Conservation (phyloP, 2,888 invertebrate genomes). For the Pherbina coryleti region DNA sequence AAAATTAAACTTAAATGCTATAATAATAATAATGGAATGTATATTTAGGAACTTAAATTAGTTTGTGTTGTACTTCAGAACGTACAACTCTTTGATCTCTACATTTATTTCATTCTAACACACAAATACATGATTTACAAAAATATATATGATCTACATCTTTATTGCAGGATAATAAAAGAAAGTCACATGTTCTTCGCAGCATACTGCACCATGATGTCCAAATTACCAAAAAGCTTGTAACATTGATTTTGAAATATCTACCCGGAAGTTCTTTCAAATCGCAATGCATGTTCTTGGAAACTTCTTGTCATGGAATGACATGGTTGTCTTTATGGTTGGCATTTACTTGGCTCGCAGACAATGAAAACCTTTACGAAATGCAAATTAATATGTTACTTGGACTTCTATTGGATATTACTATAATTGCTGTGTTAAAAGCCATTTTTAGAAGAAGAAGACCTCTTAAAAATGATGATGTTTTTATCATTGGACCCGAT, state of each 20-base stretch:
- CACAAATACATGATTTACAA: too few relatives aligned
- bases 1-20: too few relatives aligned
- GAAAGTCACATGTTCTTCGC: conserved; percentile 33
- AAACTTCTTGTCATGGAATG: conserved; percentile 89
- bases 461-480: conserved; percentile 79
- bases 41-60: too few relatives aligned
- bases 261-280: conserved; percentile 60
- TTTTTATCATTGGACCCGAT: conserved; percentile 83
- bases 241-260: conserved; percentile 58
- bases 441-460: conserved; percentile 82
- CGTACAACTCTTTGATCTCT: too few relatives aligned
- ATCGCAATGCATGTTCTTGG: conserved; percentile 63
- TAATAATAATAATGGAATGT: too few relatives aligned
- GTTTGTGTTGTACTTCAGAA: too few relatives aligned
- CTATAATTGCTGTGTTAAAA: conserved; percentile 83
- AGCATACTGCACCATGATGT: conserved; percentile 60
- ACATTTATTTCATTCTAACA: too few relatives aligned
- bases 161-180: conserved; percentile 4
- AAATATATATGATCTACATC: not conserved
- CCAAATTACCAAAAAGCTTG: conserved; percentile 59
- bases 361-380: conserved; percentile 78
- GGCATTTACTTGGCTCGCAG: conserved; percentile 82
- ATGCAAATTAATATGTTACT: conserved; percentile 88
- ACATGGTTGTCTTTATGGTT: conserved; percentile 86
- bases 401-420: conserved; percentile 83